Conservation (phyloP, 2,888 invertebrate genomes). For the Lydus trimaculatus region DNA sequence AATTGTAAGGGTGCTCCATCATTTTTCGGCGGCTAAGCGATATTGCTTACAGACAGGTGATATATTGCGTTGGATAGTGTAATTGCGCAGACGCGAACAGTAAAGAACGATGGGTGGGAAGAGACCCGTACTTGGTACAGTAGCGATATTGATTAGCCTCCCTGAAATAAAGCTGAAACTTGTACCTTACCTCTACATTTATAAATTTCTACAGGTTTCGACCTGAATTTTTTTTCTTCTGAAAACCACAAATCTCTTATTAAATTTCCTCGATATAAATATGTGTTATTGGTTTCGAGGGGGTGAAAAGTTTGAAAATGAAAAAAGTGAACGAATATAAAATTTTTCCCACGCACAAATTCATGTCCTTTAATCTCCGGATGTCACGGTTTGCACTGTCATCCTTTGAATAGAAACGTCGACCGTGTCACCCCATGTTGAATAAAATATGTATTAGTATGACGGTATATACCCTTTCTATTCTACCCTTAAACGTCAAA, state of each 20-base stretch:
- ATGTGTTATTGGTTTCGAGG: background rate
- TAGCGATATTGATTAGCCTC: conserved; percentile 43
- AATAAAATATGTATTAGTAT: conserved; percentile 40
- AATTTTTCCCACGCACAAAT: background rate
- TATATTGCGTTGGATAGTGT: conserved; percentile 37
- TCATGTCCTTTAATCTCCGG: conserved; percentile 17
- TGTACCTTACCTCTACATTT: conserved; percentile 25
- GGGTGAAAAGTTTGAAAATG: background rate
- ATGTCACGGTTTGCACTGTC: conserved; percentile 26
- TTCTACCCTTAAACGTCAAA: conserved; percentile 43
- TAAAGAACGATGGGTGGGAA: conserved; percentile 28
- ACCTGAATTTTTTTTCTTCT: background rate
- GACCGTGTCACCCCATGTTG: conserved; percentile 19
- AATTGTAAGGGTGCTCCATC: conserved; percentile 46
- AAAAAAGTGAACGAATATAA: background rate
- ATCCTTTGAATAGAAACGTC: conserved; percentile 19
- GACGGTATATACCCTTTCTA: conserved; percentile 25
- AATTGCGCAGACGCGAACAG: conserved; percentile 33
- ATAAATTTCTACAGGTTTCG: conserved; percentile 19
- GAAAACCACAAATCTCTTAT: background rate
- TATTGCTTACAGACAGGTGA: conserved; percentile 48
- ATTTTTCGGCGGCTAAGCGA: conserved; percentile 40
- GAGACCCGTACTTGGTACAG: conserved; percentile 36
- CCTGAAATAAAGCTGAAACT: conserved; percentile 33
- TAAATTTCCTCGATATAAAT: background rate